Percentiles rank a stretch among this genome's conserved stretches.
Evolutionary conservation across 1,140 invertebrate genomes (phyloP).

Genomic region (Eulimnadia texana): DNA sequence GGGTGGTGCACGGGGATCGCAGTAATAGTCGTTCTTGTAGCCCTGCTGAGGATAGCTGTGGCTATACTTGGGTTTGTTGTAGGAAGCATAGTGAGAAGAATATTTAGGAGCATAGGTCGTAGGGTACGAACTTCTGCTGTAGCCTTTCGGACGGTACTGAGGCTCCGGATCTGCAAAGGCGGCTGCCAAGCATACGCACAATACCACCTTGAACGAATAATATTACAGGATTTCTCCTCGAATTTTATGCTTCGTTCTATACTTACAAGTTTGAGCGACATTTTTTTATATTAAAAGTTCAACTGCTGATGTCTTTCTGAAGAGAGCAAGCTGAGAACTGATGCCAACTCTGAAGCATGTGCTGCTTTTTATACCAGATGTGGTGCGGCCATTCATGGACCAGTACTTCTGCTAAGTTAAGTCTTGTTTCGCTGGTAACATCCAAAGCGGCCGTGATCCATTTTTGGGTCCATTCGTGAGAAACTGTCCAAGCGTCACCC

Average conservation of each 20-base stretch:
- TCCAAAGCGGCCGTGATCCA: not conserved
- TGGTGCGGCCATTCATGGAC: not conserved
- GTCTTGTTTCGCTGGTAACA: not conserved
- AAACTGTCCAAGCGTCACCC: not conserved
- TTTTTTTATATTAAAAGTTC: too few relatives aligned
- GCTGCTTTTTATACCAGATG: not conserved
- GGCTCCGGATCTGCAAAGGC: conserved; percentile 2
- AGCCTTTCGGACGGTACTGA: not conserved
- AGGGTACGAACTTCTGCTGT: not conserved
- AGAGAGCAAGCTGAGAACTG: not conserved
- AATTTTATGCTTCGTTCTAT: too few relatives aligned
- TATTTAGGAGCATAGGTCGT: conserved; percentile 2
- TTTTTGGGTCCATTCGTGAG: not conserved
- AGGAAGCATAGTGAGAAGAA: not conserved
- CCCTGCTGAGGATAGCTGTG: not conserved
- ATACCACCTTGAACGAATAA: not conserved
- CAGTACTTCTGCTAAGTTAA: not conserved
- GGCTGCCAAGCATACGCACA: not conserved
- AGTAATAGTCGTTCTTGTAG: conserved; percentile 18
- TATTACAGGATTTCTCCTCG: too few relatives aligned
- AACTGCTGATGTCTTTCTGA: too few relatives aligned
- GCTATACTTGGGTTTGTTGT: not conserved
- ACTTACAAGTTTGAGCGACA: too few relatives aligned
- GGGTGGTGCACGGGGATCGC: conserved; percentile 20
- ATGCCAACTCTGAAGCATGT: not conserved